Evolutionary conservation across 1,140 invertebrate species (phyloP), one percentile per base, ranked within the genome.

Genomic region (Dendroctonus ponderosae): DNA sequence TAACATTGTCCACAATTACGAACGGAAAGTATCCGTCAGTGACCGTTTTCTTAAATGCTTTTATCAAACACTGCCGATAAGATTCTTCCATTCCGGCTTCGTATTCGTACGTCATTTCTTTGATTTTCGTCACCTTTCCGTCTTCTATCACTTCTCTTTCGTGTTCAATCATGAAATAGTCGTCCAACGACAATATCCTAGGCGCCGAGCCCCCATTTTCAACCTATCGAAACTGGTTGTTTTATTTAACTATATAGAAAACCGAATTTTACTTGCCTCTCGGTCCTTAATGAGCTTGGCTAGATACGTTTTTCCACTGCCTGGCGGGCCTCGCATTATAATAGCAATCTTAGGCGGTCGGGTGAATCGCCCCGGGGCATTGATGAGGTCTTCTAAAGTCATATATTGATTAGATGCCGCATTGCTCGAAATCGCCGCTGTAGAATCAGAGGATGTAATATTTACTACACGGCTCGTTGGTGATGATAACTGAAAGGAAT

Each of bases 131-230:
- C 77, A 84, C 87, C 74, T 90, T 92, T 9, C 92, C 92, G 62
- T 91, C 92, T 70, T 90, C 87, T 40, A 84, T 84, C 68, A 89
- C 85, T 74, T 89, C 85, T 71, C 89, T 88, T 79, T 96, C 94
- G 54, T 88, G 86, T 82, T 97, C 95, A 50, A 91, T 87, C 80
- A 97, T 90, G 74, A 97, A 98, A 79, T 98, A 98, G 82, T 98
- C 95, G 80, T 98, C 95, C 48, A 98, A 85, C 68, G 92, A 94
- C 58, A 98, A 84, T 73, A 98, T 96, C 69, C 96, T 83, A 3
- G 92, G 90, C 48, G 90, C 91, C 65, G 88, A 86, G 3, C 89
- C 89, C 51, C 90, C 89, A 79, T 89, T 85, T 69, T 87, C 85
- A 8, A 89, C 90, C 89, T 91, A 72, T 64, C 74, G 46, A 37